Evolutionary conservation across 2,888 invertebrate genomes (phyloP).

Genomic region (Melikaiella ostensackeni): DNA sequence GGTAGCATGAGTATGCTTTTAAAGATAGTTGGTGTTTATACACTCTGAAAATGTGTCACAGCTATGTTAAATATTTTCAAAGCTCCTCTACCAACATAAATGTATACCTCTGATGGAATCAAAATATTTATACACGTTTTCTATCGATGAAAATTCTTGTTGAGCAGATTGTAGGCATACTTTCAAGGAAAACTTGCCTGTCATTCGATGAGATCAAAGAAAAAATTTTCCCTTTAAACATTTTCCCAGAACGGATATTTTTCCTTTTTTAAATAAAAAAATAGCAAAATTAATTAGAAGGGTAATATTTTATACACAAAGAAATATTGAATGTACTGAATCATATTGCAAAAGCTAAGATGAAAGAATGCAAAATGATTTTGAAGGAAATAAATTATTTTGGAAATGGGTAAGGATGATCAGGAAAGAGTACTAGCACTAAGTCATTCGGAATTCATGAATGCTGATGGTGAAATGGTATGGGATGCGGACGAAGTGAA

Average conservation of each 20-base stretch:
- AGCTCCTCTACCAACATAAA: not conserved
- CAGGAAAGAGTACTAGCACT: no score
- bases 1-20: not conserved
- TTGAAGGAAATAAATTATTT: no score
- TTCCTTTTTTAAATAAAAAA: no score
- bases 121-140: conserved; percentile 19
- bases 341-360: no score
- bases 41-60: not conserved
- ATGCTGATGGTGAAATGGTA: no score
- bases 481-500: no score
- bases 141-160: not conserved
- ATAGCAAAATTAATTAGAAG: no score
- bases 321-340: no score
- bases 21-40: not conserved
- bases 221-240: not conserved
- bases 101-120: not conserved
- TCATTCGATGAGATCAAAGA: not conserved
- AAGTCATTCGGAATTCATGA: no score
- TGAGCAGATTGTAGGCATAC: not conserved
- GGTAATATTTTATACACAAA: no score
- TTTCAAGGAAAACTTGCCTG: not conserved
- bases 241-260: not conserved
- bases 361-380: no score
- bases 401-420: no score
- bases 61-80: not conserved